phyloP scores from a whole-genome alignment of 1,140 invertebrate genomes.

The Drusus annulatus region DNA sequence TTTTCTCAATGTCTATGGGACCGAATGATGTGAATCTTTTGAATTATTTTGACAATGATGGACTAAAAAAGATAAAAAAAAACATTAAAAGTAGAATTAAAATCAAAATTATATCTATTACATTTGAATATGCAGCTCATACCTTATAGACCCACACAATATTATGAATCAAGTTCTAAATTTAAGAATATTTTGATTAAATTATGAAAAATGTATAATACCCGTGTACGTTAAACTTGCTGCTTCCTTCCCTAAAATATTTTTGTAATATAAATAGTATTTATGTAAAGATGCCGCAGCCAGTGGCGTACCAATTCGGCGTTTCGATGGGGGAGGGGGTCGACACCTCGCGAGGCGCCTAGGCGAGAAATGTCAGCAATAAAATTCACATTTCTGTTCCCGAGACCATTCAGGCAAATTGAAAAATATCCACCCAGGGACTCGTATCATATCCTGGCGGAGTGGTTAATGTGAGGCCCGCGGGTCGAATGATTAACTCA shows the following conservation, averaged over 20 bases:
- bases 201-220: too few species aligned
- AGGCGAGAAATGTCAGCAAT: slow-evolving; percentile 60
- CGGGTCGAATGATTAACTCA: slow-evolving; percentile 16
- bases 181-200: too few species aligned
- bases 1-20: too few species aligned
- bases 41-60: too few species aligned
- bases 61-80: too few species aligned
- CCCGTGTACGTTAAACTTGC: not conserved
- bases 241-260: slow-evolving; percentile 31
- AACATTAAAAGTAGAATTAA: too few species aligned
- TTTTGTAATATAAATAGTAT: slow-evolving; percentile 52
- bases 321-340: slow-evolving; percentile 51
- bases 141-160: too few species aligned
- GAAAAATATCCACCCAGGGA: slow-evolving; percentile 64
- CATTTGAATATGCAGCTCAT: too few species aligned
- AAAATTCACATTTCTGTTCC: slow-evolving; percentile 60
- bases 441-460: slow-evolving; percentile 29
- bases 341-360: slow-evolving; percentile 69
- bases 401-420: slow-evolving; percentile 66
- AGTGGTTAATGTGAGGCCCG: slow-evolving; percentile 8
- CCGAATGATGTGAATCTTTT: too few species aligned
- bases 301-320: slow-evolving; percentile 69
- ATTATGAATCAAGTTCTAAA: too few species aligned
- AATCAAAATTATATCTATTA: too few species aligned
- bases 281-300: slow-evolving; percentile 53